phyloP scores from a whole-genome alignment of 92 coral and sea anemone species.

The Porites evermanni region DNA sequence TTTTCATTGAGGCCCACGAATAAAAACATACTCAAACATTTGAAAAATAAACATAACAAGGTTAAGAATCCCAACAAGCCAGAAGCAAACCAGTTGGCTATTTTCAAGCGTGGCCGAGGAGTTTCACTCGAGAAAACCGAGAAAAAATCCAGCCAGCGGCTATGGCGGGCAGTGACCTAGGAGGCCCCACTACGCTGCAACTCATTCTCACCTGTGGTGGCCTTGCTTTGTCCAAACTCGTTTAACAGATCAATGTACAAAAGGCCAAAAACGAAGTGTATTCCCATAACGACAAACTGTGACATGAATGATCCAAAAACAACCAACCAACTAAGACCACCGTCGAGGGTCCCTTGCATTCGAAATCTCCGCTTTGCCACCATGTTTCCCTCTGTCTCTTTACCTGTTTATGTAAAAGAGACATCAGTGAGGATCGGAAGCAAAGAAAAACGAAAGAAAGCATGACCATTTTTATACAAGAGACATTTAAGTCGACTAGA shows the following conservation, averaged over 20 bases:
- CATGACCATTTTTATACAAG: neutral
- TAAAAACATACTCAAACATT: no score
- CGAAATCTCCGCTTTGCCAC: conserved; percentile 9
- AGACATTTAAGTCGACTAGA: no score
- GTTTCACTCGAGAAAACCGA: no score
- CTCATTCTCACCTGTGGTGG: conserved; percentile 67
- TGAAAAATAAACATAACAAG: no score
- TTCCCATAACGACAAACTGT: conserved; percentile 78
- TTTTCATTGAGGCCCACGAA: no score
- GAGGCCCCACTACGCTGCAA: no score
- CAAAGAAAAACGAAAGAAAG: neutral
- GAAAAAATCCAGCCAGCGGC: no score
- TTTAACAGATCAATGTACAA: conserved; percentile 75
- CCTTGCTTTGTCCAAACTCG: conserved; percentile 80
- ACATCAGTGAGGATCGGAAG: neutral
- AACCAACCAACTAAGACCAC: conserved; percentile 86
- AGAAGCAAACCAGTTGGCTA: no score
- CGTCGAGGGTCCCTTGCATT: conserved; percentile 67
- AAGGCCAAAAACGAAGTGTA: conserved; percentile 78
- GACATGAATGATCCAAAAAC: conserved; percentile 77
- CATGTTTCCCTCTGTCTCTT: neutral
- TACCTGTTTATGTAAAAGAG: neutral
- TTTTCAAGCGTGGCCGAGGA: no score
- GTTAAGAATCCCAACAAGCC: no score
- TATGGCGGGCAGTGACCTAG: no score